A percentile compares a stretch with the other conserved stretches of the same genome.
Conservation (phyloP, 2,113 vertebrate species). For the Onychostruthus taczanowskii region DNA sequence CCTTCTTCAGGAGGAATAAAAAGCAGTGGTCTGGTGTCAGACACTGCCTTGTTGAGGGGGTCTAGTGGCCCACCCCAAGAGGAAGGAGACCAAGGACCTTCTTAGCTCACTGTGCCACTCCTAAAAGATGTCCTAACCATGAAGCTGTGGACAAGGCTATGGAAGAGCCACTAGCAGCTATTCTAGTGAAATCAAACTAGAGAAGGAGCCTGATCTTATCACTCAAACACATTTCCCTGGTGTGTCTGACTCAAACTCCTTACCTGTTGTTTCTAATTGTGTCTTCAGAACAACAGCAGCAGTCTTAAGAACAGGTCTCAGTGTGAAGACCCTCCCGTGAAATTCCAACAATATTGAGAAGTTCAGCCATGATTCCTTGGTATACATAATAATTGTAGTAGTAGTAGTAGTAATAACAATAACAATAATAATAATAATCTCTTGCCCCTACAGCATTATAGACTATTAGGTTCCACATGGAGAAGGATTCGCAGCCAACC, state of each 20-base stretch:
- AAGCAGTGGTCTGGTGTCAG: neutral
- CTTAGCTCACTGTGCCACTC: neutral
- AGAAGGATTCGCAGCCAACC: neutral
- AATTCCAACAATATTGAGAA: neutral
- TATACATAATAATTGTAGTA: neutral
- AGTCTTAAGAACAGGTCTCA: neutral
- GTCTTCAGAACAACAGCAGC: neutral
- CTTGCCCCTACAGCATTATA: neutral
- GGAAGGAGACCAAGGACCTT: neutral
- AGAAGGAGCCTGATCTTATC: neutral
- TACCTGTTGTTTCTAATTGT: neutral
- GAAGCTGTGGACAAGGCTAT: neutral
- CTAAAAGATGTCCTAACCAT: neutral
- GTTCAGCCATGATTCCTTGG: neutral
- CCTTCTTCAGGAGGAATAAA: neutral
- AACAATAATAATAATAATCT: neutral
- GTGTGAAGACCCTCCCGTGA: neutral
- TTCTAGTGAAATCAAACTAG: neutral
- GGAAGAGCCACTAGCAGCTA: neutral
- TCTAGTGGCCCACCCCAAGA: neutral
- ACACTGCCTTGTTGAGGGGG: neutral
- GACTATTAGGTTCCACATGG: accelerated
- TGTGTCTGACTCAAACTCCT: neutral
- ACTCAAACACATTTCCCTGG: neutral
- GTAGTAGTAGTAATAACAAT: too few species aligned